Base-by-base conservation (phyloP, 2,888 invertebrate genomes). In the Lithosia quadra region DNA sequence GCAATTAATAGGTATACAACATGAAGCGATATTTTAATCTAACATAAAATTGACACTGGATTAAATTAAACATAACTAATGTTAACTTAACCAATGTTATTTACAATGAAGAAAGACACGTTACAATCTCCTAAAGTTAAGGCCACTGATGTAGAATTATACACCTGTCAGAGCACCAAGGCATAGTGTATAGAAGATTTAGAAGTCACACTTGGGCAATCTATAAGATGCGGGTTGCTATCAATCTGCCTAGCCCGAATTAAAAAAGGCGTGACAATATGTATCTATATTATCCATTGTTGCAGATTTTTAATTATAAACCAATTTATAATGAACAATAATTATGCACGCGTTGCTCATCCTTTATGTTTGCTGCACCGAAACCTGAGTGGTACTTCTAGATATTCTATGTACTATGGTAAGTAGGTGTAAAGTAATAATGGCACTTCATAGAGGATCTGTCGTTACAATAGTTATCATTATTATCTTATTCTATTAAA, bases 91-190 rank as follows among this genome's bases (percentile, higher is more conserved):
- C 28, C 56, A 79, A 89, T 88, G 86, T 91, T 93, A 93, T 93
- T 88, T 93, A 93, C 93, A 93, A 86, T 88, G 84, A 86, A 82
- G 83, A 85, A 84, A 84, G 79, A 83, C 82, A 69, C 65, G 75
- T 72, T 64, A 85, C 79, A 83, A 82, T 84, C 82, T 80, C 76
- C 80, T 80, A 85, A 84, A 80, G 83, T 88, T 89, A 92, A 92
- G 93, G 92, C 91, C 92, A 90, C 92, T 84, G 53, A 63, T 84
- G 72, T 81, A 80, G 75, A 79, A 10, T 74, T 81, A 81, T 78
- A 84, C 85, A 84, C 72, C 78, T 73, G 75, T 79, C 84, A 91
- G 28, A 63, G 90, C 91, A 92, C 91, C 92, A 85, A 79, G n/a
- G n/a, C n/a, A 69, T 59, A 55, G 75, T n/a, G n/a, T n/a, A n/a